These are phyloP conservation scores for Labeo rohita DNA, from an alignment of 2,113 vertebrate genomes.

Conservation along the genomic window DNA sequence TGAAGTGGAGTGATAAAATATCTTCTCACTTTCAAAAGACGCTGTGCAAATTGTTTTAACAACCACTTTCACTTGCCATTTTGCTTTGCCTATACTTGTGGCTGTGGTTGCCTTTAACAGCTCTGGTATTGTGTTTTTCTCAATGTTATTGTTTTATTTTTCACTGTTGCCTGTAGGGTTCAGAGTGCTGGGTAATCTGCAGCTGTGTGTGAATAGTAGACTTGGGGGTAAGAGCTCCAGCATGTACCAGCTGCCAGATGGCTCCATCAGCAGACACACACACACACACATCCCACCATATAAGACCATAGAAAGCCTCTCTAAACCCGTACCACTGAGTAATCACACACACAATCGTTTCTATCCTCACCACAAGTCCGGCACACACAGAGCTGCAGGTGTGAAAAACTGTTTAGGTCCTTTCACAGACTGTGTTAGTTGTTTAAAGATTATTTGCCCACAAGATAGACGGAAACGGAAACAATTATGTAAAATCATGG, in stretches of 20 bases:
- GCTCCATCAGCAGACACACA: slow-evolving; percentile 59
- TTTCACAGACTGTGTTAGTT: not conserved
- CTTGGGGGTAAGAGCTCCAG: slow-evolving; percentile 60
- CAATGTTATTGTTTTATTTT: slow-evolving; percentile 48
- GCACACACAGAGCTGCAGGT: slow-evolving; percentile 25
- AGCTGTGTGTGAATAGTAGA: slow-evolving; percentile 69
- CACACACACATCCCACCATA: slow-evolving; percentile 16
- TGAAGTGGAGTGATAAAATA: not conserved
- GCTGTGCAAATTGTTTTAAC: not conserved
- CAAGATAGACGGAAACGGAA: not conserved
- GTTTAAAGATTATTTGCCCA: slow-evolving; percentile 25
- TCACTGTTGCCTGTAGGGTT: slow-evolving; percentile 59
- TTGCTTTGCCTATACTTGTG: slow-evolving; percentile 1
- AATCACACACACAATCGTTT: slow-evolving; percentile 27
- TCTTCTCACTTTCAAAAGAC: not conserved
- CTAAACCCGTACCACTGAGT: slow-evolving; percentile 10
- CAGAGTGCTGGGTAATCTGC: slow-evolving; percentile 66
- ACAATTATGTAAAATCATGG: not conserved
- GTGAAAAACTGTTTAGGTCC: slow-evolving; percentile 2
- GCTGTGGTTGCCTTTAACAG: slow-evolving; percentile 29
- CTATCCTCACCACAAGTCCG: slow-evolving; percentile 21
- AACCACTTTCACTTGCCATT: slow-evolving; percentile 7
- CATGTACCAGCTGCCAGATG: slow-evolving; percentile 69
- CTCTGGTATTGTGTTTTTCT: slow-evolving; percentile 40
- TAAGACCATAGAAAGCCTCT: not conserved